phyloP scores from a whole-genome alignment of 2,888 invertebrate genomes.

The Lasioglossum malachurum region DNA sequence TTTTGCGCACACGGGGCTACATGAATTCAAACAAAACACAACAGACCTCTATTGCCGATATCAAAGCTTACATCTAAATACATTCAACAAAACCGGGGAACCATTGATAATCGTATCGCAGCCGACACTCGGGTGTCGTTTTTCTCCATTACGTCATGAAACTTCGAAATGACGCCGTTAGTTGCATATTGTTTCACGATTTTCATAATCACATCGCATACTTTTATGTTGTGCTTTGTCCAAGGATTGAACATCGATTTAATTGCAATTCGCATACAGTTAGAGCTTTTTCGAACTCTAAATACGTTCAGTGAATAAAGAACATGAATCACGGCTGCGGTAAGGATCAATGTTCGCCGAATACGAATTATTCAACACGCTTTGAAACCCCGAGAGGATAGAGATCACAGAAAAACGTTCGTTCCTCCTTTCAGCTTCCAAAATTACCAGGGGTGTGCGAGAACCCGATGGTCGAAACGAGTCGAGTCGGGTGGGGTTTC shows the following conservation, averaged over 20 bases:
- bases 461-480: no score
- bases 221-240: neutral
- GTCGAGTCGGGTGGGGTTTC: no score
- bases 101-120: conserved; percentile 72
- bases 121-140: conserved; percentile 51
- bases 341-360: conserved; percentile 70
- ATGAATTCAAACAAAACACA: conserved; percentile 69
- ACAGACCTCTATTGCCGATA: conserved; percentile 74
- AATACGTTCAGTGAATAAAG: neutral
- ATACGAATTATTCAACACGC: conserved; percentile 67
- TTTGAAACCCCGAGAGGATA: conserved; percentile 66
- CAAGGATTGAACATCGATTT: neutral
- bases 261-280: neutral
- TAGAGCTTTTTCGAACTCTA: neutral
- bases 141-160: neutral
- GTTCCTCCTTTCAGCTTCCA: conserved; percentile 19
- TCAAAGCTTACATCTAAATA: conserved; percentile 72
- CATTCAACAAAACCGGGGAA: conserved; percentile 78
- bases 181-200: neutral
- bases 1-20: conserved; percentile 41
- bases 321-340: conserved; percentile 64
- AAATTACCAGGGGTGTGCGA: neutral
- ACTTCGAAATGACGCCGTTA: neutral
- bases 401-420: conserved; percentile 71
- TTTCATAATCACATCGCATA: neutral